phyloP scores from a whole-genome alignment of 1,140 invertebrate species.

The Neotoxoptera formosana region DNA sequence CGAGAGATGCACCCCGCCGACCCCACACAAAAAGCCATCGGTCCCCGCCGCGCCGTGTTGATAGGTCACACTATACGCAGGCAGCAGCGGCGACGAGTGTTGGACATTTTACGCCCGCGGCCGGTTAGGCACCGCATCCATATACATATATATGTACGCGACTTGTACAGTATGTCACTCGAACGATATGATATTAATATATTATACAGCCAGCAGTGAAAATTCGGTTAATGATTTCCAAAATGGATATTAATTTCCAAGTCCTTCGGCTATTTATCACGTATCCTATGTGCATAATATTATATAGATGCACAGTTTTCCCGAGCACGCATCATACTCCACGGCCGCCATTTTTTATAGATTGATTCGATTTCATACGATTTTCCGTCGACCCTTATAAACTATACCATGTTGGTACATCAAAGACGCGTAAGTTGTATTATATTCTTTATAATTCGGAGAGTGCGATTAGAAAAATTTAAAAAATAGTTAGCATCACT shows the following conservation, averaged over 20 bases:
- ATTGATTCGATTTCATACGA: neutral
- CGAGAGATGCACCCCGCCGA: neutral
- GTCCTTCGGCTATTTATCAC: neutral
- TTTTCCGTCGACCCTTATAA: neutral
- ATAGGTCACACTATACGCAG: neutral
- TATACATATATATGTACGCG: neutral
- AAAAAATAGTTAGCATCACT: neutral
- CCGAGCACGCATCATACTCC: neutral
- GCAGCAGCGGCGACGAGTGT: neutral
- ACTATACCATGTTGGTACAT: no score
- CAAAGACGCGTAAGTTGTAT: neutral
- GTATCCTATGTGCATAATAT: neutral
- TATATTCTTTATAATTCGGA: neutral
- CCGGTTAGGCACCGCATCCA: neutral
- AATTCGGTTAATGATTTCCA: constrained; percentile 23
- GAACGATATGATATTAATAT: neutral
- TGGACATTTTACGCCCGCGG: constrained; percentile 18
- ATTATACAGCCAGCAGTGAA: neutral
- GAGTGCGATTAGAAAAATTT: neutral
- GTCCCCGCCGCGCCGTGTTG: neutral
- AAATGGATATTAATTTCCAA: neutral
- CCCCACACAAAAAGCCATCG: neutral
- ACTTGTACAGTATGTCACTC: neutral
- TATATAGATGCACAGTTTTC: no score
- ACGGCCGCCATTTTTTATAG: neutral